Evolutionary conservation across 1,140 invertebrate genomes (phyloP).

Genomic region (Diabrotica undecimpunctata): DNA sequence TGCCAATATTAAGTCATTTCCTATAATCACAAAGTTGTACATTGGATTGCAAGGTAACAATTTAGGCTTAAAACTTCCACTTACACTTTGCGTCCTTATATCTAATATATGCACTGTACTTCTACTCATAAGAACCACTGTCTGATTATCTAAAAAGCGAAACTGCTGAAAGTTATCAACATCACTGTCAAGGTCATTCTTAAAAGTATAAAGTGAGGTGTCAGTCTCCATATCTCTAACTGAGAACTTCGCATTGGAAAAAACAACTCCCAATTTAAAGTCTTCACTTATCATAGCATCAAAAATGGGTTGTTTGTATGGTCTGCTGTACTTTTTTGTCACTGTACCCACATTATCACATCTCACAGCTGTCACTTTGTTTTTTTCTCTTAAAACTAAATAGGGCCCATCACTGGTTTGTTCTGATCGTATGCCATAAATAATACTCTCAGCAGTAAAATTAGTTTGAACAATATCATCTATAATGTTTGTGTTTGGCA

Average conservation of each 20-base stretch:
- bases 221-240: slow-evolving; percentile 10
- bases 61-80: slow-evolving; percentile 3
- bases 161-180: slow-evolving; percentile 18
- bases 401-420: neutral
- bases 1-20: slow-evolving; percentile 7
- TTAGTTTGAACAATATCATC: neutral
- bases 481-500: neutral
- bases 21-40: slow-evolving; percentile 5
- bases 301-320: slow-evolving; percentile 4
- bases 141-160: slow-evolving; percentile 6
- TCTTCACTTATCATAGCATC: slow-evolving; percentile 16
- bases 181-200: neutral
- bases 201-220: neutral
- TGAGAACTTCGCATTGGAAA: neutral
- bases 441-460: neutral
- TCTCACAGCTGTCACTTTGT: neutral
- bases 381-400: slow-evolving; percentile 15
- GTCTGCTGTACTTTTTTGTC: neutral
- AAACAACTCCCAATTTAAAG: slow-evolving; percentile 5
- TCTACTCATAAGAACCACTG: slow-evolving; percentile 5
- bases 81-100: neutral
- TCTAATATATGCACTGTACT: slow-evolving; percentile 11
- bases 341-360: neutral
- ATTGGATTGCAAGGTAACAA: slow-evolving; percentile 14
- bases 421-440: slow-evolving; percentile 4